phyloP scores from a whole-genome alignment of 2,113 vertebrate genomes.

The Pollimyrus isidori region DNA sequence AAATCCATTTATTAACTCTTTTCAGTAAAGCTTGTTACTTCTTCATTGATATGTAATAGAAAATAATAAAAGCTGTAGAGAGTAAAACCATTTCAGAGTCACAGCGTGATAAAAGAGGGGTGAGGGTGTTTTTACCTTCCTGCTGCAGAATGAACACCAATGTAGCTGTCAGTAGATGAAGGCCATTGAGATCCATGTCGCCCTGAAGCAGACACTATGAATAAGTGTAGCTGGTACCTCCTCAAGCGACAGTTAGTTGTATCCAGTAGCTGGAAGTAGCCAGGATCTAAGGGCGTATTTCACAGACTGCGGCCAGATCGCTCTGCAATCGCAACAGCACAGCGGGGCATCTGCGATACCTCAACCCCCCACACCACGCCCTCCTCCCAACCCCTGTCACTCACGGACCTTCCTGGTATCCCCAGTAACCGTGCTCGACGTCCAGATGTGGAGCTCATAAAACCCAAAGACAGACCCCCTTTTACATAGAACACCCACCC shows the following conservation, averaged over 20 bases:
- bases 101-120: background rate
- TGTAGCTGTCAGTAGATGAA: slow-evolving; percentile 26
- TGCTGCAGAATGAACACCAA: slow-evolving; percentile 33
- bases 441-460: slow-evolving; percentile 4
- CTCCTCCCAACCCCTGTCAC: background rate
- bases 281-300: background rate
- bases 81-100: background rate
- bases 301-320: slow-evolving; percentile 4
- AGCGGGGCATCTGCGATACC: slow-evolving; percentile 22
- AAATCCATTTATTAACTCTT: background rate
- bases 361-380: slow-evolving; percentile 17
- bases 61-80: background rate
- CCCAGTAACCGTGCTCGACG: background rate
- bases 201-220: background rate
- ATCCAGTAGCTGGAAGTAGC: slow-evolving; percentile 10
- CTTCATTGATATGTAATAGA: background rate
- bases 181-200: slow-evolving; percentile 34
- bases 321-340: background rate
- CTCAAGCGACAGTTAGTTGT: background rate
- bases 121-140: slow-evolving; percentile 35
- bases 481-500: background rate
- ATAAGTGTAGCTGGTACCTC: background rate
- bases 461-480: background rate
- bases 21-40: background rate
- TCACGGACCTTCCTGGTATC: slow-evolving; percentile 1